Base-by-base conservation (phyloP, 2,113 vertebrate genomes). In the Melanotaenia duboulayi region DNA sequence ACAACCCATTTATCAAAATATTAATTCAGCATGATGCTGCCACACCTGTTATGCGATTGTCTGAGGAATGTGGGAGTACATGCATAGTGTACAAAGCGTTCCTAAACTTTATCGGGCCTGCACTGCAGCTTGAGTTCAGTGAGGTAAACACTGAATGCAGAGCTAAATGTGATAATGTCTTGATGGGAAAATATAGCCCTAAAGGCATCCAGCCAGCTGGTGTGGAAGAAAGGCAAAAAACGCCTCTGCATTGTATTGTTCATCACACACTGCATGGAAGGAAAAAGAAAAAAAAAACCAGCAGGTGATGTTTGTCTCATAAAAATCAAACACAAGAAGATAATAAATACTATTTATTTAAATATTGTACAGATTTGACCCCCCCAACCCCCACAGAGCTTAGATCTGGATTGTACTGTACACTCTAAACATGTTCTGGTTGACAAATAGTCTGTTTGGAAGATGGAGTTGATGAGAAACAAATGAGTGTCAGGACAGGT, bases 341-440 rank as follows among this genome's bases (percentile, higher is more conserved):
- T 89, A 89, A 97, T 96, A 97, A 97, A 98, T 97, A 97, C 94
- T 95, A 94, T 95, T 97, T 97, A 97, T 97, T 93, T 95, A 96
- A 97, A 96, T 96, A 96, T 94, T 95, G 94, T 95, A 96, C 96
- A 97, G 90, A 93, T 94, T 93, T 94, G 92, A 95, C 93, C 80
- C 94, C 94, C 55, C 95, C 94, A 76, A 95, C 94, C 71, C 95
- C 93, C 94, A 95, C 95, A 96, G 85, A 96, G 81, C 89, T 92
- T 90, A 94, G 93, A 93, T 92, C 93, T 95, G 94, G 94, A 94
- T 94, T 82, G 62, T 85, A 75, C 65, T 86, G 59, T 78, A 85
- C 82, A 89, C 35, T 49, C 65, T 67, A 28, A 69, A 81, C 61
- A 68, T 72, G 62, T 74, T 78, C 57, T 78, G 73, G 63, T 78